These are phyloP conservation scores for Pampus argenteus DNA, from an alignment of 2,797 vertebrate genomes.

Conservation along the genomic window DNA sequence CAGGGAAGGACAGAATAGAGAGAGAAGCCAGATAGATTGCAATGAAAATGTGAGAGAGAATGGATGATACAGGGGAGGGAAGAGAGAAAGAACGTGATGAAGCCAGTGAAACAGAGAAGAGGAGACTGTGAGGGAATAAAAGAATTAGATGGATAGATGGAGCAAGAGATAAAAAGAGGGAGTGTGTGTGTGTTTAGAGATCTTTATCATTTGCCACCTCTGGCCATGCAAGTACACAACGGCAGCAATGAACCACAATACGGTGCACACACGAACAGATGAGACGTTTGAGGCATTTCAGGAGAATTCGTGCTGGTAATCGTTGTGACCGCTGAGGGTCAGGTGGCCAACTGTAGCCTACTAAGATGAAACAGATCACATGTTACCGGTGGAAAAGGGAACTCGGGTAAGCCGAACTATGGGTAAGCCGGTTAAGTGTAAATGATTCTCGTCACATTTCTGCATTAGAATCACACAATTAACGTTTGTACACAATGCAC, in stretches of 20 bases:
- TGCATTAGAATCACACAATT: not conserved
- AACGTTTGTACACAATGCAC: no score
- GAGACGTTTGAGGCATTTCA: conserved; percentile 45
- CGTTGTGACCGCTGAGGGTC: conserved; percentile 30
- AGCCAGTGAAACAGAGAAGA: conserved; percentile 44
- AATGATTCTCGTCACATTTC: conserved; percentile 4
- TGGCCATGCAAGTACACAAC: conserved; percentile 75
- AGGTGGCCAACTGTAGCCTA: conserved; percentile 24
- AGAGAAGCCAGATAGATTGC: conserved; percentile 53
- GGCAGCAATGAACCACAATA: conserved; percentile 68
- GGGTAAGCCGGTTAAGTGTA: not conserved
- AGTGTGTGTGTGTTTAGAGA: conserved; percentile 51
- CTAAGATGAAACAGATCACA: conserved; percentile 8
- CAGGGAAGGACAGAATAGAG: conserved; percentile 61
- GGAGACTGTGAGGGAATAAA: conserved; percentile 39
- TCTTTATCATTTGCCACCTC: conserved; percentile 75
- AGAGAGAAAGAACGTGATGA: conserved; percentile 37
- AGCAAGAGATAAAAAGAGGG: conserved; percentile 47
- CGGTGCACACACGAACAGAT: conserved; percentile 76
- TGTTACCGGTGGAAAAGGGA: conserved; percentile 29
- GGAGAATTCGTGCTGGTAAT: conserved; percentile 53
- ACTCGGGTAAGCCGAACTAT: no score
- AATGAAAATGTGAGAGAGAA: conserved; percentile 39
- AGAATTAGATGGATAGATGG: conserved; percentile 60
- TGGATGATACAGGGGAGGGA: conserved; percentile 29